Conservation (phyloP, 2,113 vertebrate species). For the Fregetta grallaria region DNA sequence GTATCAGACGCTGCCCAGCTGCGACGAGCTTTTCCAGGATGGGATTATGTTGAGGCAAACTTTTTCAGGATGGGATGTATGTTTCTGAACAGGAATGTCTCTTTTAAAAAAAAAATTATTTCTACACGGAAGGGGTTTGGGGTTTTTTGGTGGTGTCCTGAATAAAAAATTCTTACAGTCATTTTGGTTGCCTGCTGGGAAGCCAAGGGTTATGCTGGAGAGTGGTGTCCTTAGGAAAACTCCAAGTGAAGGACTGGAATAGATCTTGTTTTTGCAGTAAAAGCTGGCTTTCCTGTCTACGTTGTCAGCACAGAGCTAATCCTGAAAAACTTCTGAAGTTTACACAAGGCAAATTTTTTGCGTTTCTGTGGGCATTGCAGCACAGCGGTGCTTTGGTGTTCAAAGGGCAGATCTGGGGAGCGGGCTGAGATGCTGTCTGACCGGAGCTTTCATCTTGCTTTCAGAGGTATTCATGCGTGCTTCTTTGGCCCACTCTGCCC, state of each 20-base stretch:
- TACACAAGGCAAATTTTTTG: neutral
- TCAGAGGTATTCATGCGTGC: neutral
- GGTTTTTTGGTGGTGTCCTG: neutral
- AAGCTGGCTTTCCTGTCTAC: neutral
- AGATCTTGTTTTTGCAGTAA: neutral
- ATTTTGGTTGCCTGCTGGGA: neutral
- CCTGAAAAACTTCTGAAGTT: slow-evolving; percentile 7
- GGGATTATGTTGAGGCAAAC: neutral
- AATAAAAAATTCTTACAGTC: neutral
- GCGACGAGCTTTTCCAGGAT: neutral
- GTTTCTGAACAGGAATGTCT: neutral
- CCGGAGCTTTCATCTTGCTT: neutral
- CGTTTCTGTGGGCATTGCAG: neutral
- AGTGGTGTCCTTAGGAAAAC: neutral
- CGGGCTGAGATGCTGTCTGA: neutral
- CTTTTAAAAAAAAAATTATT: neutral
- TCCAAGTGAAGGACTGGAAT: neutral
- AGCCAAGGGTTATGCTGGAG: neutral
- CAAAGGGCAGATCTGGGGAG: neutral
- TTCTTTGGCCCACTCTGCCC: neutral
- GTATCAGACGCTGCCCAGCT: neutral
- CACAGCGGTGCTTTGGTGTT: neutral
- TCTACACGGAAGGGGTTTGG: neutral
- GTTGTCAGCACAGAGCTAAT: slow-evolving; percentile 13
- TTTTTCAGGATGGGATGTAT: neutral